Evolutionary conservation across 2,888 invertebrate genomes (phyloP), one percentile per base, ranked within the genome.

Genomic region (Patella pellucida): DNA sequence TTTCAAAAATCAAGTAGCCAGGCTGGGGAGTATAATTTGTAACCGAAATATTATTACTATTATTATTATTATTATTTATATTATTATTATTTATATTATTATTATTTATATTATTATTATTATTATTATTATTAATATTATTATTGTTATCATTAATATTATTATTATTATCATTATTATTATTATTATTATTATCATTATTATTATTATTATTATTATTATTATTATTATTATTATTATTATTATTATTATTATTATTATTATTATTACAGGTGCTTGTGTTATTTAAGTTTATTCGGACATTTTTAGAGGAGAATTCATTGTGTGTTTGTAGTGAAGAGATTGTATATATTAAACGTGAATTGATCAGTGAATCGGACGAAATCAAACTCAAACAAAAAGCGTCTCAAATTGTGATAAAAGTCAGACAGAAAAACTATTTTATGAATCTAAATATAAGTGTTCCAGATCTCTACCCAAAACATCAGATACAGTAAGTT

Each of bases 301-400:
- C 92, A 78, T 95, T 95, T 86, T 90, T 95, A 16, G 92, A 93
- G 71, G 94, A 95, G 81, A 94, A 95, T 91, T 94, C 94, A 0
- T 90, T 95, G 4, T 94, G 94, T 85, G 94, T 94, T 76, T 95
- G 95, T 84, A 94, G 94, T 81, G 94, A 94, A 85, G 95, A 95
- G 90, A 94, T 95, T 78, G 92, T 93, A 77, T 88, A 91, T 69
- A 88, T 95, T 73, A 94, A 94, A 81, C 91, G 92, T 78, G 83
- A 87, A 52, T 89, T 93, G 31, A 85, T 94, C 5, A 71, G 76
- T 9, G 83, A 84, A 4, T 85, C 88, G 15, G 94, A 94, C 85
- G 93, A 93, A 84, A 87, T 95, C 5, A 94, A 94, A 88, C 89
- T 95, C 51, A 94, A 93, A 81, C 95, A 95, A 85, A 94, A 94